A percentile compares a stretch with the other conserved stretches of the same genome.
Conservation (phyloP, 1,140 invertebrate genomes). For the Atta texana region DNA sequence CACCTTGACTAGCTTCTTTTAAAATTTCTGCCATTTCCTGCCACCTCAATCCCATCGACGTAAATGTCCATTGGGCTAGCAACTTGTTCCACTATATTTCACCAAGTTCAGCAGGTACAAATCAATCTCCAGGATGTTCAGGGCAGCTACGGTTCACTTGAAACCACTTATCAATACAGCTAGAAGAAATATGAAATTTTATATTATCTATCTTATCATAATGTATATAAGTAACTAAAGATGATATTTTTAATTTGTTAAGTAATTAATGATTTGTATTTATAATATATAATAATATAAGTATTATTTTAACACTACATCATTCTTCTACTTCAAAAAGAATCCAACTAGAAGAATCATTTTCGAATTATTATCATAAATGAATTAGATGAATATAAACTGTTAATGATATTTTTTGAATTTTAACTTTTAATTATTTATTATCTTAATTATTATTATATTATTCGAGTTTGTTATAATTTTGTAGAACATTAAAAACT, state of each 20-base stretch:
- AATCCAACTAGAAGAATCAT: too few relatives aligned
- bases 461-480: too few relatives aligned
- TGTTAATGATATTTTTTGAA: too few relatives aligned
- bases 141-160: constrained; percentile 98
- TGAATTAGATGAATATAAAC: too few relatives aligned
- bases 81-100: constrained; percentile 75
- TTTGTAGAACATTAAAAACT: too few relatives aligned
- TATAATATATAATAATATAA: too few relatives aligned
- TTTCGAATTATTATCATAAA: too few relatives aligned
- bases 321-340: neutral
- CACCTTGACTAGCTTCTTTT: constrained; percentile 86
- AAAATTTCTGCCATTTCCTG: constrained; percentile 76
- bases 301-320: neutral
- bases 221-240: neutral
- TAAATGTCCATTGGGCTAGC: constrained; percentile 73
- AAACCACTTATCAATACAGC: constrained; percentile 99
- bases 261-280: neutral
- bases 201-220: neutral
- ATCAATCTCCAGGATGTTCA: constrained; percentile 97
- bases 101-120: constrained; percentile 78
- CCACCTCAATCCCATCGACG: constrained; percentile 72
- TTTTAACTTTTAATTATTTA: too few relatives aligned
- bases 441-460: too few relatives aligned
- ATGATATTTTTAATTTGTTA: neutral
- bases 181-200: constrained; percentile 81